Base-by-base conservation (phyloP, 2,888 invertebrate genomes). In the Phaonia tiefii region DNA sequence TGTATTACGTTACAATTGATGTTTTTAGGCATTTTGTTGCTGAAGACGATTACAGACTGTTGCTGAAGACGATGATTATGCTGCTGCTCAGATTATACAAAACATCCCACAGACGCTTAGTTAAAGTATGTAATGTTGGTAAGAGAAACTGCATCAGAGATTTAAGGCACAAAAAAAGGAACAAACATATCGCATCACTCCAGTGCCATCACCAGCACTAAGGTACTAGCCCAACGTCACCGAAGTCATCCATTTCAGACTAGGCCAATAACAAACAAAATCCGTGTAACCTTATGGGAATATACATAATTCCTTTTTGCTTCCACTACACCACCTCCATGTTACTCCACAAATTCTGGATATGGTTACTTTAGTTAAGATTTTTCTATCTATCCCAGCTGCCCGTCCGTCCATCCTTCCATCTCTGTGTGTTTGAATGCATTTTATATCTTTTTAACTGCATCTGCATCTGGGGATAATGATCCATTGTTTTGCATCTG, bases 401-500 rank as follows among this genome's bases (percentile, higher is more conserved):
- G 20, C 20, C 20, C 49, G 49, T 20, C 49, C 15, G 20, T 17
- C 8, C 49, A 31, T 31, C 31, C 31, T 31, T 70, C 22, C 58
- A 69, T 67, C 65, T 65, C 2, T 75, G 60, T 58, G 56, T 26
- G 17, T 60, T 3, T 31, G 49, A 65, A 46, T 65, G 60, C 37
- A 74, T 58, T 49, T 51, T 76, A 73, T 79, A 79, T 76, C 73
- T 74, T 76, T 60, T 60, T 66, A 76, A 72, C 75, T 69, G 72
- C 74, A 79, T 86, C 84, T 75, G 83, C 85, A 85, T 85, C 86
- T 84, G 88, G 86, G 87, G 88, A 89, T 89, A 89, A 89, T 89
- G 88, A 89, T 89, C 88, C 88, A 89, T 89, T 89, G 88, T 89
- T 81, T 89, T 87, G 89, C 87, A 89, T 88, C 86, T 88, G 87